phyloP scores from a whole-genome alignment of 1,140 invertebrate genomes.

The Drosophila seguyi region DNA sequence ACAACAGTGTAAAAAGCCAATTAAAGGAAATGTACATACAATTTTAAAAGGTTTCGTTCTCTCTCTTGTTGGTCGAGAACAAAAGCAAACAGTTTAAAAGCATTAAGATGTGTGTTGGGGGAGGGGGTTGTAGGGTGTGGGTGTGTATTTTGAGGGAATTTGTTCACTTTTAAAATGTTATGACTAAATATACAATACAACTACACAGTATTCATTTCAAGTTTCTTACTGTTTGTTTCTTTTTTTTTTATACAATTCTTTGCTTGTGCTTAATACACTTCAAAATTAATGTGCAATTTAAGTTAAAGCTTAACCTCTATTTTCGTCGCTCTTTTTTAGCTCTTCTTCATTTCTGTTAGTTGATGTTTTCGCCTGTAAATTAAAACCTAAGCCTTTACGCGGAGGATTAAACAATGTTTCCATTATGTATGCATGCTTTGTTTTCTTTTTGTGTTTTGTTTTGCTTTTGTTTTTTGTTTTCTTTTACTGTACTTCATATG shows the following conservation, averaged over 20 bases:
- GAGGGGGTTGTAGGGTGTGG: background rate
- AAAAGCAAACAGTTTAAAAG: conserved; percentile 75
- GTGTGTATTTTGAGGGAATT: conserved; percentile 27
- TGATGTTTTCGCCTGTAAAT: conserved; percentile 68
- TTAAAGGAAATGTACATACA: conserved; percentile 76
- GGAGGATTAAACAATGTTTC: conserved; percentile 58
- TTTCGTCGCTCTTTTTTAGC: conserved; percentile 35
- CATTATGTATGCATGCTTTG: conserved; percentile 35
- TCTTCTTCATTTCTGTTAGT: conserved; percentile 45
- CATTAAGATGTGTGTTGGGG: conserved; percentile 49
- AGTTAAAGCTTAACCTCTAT: conserved; percentile 71
- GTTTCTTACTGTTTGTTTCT: conserved; percentile 37
- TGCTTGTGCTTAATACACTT: conserved; percentile 79
- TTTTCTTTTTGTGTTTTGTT: conserved; percentile 7
- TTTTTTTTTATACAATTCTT: conserved; percentile 68
- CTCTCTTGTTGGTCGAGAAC: conserved; percentile 21
- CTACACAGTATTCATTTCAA: conserved; percentile 66
- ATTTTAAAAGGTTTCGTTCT: conserved; percentile 63
- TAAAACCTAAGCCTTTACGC: conserved; percentile 66
- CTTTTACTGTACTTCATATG: conserved; percentile 59
- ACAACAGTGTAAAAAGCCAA: conserved; percentile 79
- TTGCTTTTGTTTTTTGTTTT: background rate
- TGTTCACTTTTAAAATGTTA: conserved; percentile 65
- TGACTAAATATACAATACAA: conserved; percentile 77
- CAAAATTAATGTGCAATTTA: conserved; percentile 83